Percentiles rank a stretch among this genome's conserved stretches.
phyloP scores from a whole-genome alignment of 1,140 invertebrate genomes.

The Luehdorfia chinensis region DNA sequence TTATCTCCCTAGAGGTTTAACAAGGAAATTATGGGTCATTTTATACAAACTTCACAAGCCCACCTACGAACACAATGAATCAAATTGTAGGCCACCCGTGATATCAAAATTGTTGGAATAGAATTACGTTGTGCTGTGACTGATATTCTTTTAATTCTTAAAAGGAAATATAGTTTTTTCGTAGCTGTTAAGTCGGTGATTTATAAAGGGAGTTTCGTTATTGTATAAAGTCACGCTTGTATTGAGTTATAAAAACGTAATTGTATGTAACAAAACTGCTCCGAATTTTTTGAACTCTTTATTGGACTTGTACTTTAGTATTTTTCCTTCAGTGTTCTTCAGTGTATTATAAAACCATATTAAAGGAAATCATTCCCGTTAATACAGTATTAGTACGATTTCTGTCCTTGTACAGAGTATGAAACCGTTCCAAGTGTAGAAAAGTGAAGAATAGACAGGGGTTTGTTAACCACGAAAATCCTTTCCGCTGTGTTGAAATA shows the following conservation, averaged over 20 bases:
- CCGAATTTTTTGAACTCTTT: no score
- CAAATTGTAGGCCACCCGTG: constrained; percentile 58
- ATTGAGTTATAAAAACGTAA: constrained; percentile 38
- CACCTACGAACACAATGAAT: constrained; percentile 61
- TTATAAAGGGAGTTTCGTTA: constrained; percentile 46
- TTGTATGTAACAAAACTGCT: constrained; percentile 20
- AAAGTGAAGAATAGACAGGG: no score
- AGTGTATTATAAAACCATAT: no score
- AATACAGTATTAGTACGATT: no score
- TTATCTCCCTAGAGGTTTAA: constrained; percentile 51
- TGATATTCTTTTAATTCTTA: constrained; percentile 53
- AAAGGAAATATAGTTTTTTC: constrained; percentile 39
- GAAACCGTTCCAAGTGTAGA: no score
- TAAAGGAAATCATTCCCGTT: no score
- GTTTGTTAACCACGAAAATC: no score
- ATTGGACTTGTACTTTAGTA: no score
- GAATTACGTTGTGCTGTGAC: constrained; percentile 25
- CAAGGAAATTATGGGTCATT: constrained; percentile 69
- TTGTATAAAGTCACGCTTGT: constrained; percentile 50
- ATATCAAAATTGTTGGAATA: constrained; percentile 11
- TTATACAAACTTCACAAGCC: constrained; percentile 49
- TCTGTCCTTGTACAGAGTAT: no score
- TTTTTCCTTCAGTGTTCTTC: no score
- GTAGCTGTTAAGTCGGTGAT: constrained; percentile 35
- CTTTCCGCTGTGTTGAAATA: no score